Conservation (phyloP, 2,113 vertebrate genomes). For the Tor tambroides region DNA sequence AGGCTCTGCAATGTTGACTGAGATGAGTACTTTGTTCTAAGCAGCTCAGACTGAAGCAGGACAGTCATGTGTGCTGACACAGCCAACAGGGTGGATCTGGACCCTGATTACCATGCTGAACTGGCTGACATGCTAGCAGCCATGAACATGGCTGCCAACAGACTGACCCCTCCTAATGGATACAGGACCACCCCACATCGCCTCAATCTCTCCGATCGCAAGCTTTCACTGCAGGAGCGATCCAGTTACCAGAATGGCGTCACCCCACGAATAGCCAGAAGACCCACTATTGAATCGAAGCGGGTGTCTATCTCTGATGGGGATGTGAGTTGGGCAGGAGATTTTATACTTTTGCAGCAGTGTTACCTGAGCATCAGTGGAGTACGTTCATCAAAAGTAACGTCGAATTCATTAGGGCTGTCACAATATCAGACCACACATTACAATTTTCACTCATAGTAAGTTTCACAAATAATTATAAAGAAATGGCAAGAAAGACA, state of each 20-base stretch:
- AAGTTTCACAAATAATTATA: not conserved
- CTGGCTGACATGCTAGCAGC: slow-evolving; percentile 86
- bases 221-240: slow-evolving; percentile 91
- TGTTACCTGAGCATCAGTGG: not conserved
- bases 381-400: not conserved
- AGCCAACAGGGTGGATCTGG: slow-evolving; percentile 61
- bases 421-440: not conserved
- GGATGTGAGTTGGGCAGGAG: slow-evolving; percentile 77
- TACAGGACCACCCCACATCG: slow-evolving; percentile 65
- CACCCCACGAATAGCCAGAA: slow-evolving; percentile 73
- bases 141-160: slow-evolving; percentile 73
- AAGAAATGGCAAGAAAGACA: not conserved
- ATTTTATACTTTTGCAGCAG: not conserved
- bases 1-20: slow-evolving; percentile 8
- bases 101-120: slow-evolving; percentile 72
- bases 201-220: slow-evolving; percentile 80
- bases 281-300: slow-evolving; percentile 92
- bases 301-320: slow-evolving; percentile 88
- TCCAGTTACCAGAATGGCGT: slow-evolving; percentile 71
- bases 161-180: slow-evolving; percentile 60
- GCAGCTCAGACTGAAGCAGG: not conserved
- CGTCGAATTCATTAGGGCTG: not conserved
- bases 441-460: not conserved
- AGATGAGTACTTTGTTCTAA: slow-evolving; percentile 11
- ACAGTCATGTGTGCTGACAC: slow-evolving; percentile 64